Base-by-base conservation (phyloP, 1,140 invertebrate species). In the Elymnias hypermnestra region DNA sequence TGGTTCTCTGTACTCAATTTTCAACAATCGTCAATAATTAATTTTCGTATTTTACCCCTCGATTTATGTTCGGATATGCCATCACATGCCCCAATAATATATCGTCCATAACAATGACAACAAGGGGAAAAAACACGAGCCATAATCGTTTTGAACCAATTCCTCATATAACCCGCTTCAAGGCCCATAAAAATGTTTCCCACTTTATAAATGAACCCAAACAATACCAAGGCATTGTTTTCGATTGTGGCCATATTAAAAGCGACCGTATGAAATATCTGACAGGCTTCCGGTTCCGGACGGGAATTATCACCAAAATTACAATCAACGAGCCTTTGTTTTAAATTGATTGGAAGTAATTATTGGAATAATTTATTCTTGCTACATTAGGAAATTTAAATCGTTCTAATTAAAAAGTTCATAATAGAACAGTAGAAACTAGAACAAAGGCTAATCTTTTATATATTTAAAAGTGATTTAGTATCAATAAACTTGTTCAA, bases 231-330 rank as follows among this genome's bases (percentile, higher is more conserved):
- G 42, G 33, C 49, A 63, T 63, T 67, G 63, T 67, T 67, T 66
- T 54, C 54, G 53, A 60, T 52, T 58, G 63, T 46, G 56, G 53
- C 47, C 57, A 48, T 66, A 57, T 66, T 67, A 63, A 67, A 63
- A 51, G 48, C 44, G 48, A 36, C 48, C 50, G 48, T 45, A 56
- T 56, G 60, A 63, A 67, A 67, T 67, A 63, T 67, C 60, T 60
- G 63, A 63, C 57, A 22, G 45, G 45, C 39, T 63, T 67, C 57
- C 54, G 53, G 8, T 50, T 50, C 47, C 40, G 29, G 46, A 48
- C 42, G 44, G 58, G 53, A 35, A 57, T 57, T 61, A 60, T 54
- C 53, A 44, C 47, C 46, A 39, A 60, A 57, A 67, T 67, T 67
- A 67, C 60, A 67, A 67, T 67, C 59, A 57, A 46, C 12, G 29